Base-by-base conservation (phyloP, 2,888 invertebrate genomes). In the Tetrapedia diversipes region DNA sequence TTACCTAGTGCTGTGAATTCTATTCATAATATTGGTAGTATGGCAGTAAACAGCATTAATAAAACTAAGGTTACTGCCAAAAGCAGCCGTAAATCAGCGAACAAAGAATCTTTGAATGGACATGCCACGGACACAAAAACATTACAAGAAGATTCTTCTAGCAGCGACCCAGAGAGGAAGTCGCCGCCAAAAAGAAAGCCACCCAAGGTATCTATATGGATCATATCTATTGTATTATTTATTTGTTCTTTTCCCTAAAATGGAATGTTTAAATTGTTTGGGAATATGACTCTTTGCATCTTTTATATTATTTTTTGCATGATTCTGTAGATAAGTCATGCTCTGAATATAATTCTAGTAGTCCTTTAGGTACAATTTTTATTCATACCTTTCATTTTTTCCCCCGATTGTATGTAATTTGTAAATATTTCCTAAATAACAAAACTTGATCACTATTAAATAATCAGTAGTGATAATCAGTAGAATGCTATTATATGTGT, bases 141-240 rank as follows among this genome's bases (percentile, higher is more conserved):
- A 43, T 75, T 86, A 11, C 90, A 90, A 71, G 94, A 94, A 83
- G 94, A 95, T 87, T 95, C 95, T 86, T 96, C 96, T 86, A 94
- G 95, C 93, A 94, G 94, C 53, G 95, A 94, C 87, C 94, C 93
- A 71, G 95, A 94, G 82, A 89, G 93, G 80, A 92, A 93, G 91
- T 91, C 94, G 89, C 94, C 94, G 29, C 93, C 94, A 0, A 94
- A 94, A 84, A 92, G 95, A 79, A 96, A 95, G 91, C 95, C 95
- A 57, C 94, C 95, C 73, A 94, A 94, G 92, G 92, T 92, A 91
- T 87, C 89, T 88, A 89, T 71, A 81, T 85, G 67, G 63, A 79
- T 77, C 69, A 65, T 64, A 68, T 49, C 29, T 64, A 59, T 39
- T 27, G 19, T 10, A 14, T 51, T 41, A 41, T 16, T 60, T 32